Conservation (phyloP, 1,140 invertebrate species). For the Physella acuta region DNA sequence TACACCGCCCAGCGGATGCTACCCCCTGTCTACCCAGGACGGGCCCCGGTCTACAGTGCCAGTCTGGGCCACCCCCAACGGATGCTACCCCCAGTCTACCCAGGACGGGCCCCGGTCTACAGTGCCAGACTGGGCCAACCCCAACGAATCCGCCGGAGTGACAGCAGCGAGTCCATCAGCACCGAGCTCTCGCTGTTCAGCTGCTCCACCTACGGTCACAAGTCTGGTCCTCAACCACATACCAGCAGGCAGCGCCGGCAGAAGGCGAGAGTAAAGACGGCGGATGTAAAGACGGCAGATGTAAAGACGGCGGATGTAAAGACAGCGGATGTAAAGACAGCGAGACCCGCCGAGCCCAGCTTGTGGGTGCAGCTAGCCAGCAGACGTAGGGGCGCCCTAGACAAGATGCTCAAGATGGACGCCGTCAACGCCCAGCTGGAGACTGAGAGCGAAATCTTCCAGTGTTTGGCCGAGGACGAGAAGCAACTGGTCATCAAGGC, state of each 20-base stretch:
- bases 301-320: too few relatives aligned
- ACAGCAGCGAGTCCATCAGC: slow-evolving; percentile 38
- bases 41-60: slow-evolving; percentile 41
- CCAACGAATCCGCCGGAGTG: slow-evolving; percentile 22
- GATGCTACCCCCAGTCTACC: slow-evolving; percentile 34
- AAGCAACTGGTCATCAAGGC: slow-evolving; percentile 25
- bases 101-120: slow-evolving; percentile 36
- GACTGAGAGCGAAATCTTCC: slow-evolving; percentile 17
- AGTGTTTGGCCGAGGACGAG: slow-evolving; percentile 37
- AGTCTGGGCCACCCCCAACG: slow-evolving; percentile 37
- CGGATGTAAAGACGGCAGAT: too few relatives aligned
- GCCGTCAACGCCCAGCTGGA: neutral
- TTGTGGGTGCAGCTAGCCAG: slow-evolving; percentile 13
- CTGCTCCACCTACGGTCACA: slow-evolving; percentile 12
- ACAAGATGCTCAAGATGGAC: slow-evolving; percentile 12
- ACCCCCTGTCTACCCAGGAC: slow-evolving; percentile 30
- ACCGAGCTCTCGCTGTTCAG: slow-evolving; percentile 43
- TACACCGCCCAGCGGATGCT: too few relatives aligned
- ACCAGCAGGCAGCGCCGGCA: neutral
- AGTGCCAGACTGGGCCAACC: slow-evolving; percentile 36
- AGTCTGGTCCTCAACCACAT: neutral
- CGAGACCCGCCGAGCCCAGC: neutral
- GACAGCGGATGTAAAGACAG: too few relatives aligned
- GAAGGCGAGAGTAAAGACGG: too few relatives aligned
- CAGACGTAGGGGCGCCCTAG: neutral